Evolutionary conservation across 2,888 invertebrate species (phyloP).

Genomic region (Caenorhabditis uteleia): DNA sequence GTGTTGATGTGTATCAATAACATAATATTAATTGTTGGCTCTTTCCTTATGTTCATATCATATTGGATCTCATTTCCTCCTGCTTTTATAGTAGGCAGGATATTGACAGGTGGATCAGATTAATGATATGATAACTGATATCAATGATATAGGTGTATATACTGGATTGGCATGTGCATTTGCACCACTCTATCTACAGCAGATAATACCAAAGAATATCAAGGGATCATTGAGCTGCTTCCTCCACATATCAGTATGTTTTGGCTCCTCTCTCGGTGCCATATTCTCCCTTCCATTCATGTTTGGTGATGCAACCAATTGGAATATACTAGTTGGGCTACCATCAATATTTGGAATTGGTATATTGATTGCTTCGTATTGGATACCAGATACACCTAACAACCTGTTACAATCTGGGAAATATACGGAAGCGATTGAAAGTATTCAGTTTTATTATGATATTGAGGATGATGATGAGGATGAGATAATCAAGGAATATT

Average conservation of each 20-base stretch:
- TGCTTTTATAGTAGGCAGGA: constrained; percentile 43
- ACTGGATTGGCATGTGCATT: constrained; percentile 59
- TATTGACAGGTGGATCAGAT: constrained; percentile 40
- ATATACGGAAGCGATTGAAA: constrained; percentile 49
- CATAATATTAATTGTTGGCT: constrained; percentile 31
- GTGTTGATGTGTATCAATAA: constrained; percentile 43
- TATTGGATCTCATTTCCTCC: constrained; percentile 45
- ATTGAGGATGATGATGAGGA: constrained; percentile 53
- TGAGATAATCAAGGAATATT: constrained; percentile 54
- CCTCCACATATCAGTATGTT: constrained; percentile 63
- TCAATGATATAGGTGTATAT: constrained; percentile 43
- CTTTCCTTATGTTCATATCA: constrained; percentile 32
- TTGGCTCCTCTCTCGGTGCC: constrained; percentile 61
- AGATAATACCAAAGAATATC: constrained; percentile 60
- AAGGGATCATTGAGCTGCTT: constrained; percentile 58
- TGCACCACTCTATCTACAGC: constrained; percentile 59
- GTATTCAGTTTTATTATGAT: constrained; percentile 61
- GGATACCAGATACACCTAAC: constrained; percentile 61
- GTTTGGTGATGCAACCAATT: constrained; percentile 49
- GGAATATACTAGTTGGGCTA: constrained; percentile 56
- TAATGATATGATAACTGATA: neutral
- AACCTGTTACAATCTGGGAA: constrained; percentile 50
- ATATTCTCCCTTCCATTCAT: constrained; percentile 60
- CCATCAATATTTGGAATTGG: constrained; percentile 43
- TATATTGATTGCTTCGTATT: constrained; percentile 29